Evolutionary conservation across 2,113 vertebrate genomes (phyloP).

Genomic region (Rhadina sibilatrix): DNA sequence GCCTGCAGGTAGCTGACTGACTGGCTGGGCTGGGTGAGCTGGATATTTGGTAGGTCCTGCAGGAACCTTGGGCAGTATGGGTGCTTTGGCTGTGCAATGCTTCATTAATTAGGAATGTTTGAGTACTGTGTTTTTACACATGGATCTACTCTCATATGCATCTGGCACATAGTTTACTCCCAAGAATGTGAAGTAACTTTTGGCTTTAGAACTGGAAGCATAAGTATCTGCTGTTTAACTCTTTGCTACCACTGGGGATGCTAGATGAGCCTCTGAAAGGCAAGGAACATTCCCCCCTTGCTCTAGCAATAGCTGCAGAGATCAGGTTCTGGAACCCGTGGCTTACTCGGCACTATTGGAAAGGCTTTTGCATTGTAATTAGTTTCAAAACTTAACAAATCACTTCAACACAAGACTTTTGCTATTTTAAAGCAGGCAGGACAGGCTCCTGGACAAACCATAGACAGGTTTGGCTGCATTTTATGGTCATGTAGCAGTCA

Average conservation of each 20-base stretch:
- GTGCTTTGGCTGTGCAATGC: constrained; percentile 3
- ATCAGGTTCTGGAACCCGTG: not conserved
- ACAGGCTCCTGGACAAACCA: not conserved
- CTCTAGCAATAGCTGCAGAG: not conserved
- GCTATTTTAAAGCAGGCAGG: not conserved
- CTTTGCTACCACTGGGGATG: constrained; percentile 25
- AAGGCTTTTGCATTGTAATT: not conserved
- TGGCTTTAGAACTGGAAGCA: constrained; percentile 58
- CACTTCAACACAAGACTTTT: not conserved
- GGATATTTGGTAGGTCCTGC: constrained; percentile 19
- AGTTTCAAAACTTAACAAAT: not conserved
- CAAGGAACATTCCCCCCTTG: not conserved
- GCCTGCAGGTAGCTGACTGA: not conserved
- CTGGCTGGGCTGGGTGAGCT: not conserved
- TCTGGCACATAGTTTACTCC: constrained; percentile 74
- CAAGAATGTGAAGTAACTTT: constrained; percentile 74
- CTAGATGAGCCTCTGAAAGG: not conserved
- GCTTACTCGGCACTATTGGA: not conserved
- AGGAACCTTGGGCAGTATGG: constrained; percentile 56
- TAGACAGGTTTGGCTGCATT: not conserved
- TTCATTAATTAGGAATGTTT: constrained; percentile 30
- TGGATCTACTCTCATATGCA: constrained; percentile 58
- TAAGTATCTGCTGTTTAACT: constrained; percentile 57
- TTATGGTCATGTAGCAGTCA: not conserved
- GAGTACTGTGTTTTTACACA: constrained; percentile 54